Evolutionary conservation across 92 coral and sea anemone species (phyloP), one percentile per base, ranked within the genome.

Genomic region (Phenganax marumi): DNA sequence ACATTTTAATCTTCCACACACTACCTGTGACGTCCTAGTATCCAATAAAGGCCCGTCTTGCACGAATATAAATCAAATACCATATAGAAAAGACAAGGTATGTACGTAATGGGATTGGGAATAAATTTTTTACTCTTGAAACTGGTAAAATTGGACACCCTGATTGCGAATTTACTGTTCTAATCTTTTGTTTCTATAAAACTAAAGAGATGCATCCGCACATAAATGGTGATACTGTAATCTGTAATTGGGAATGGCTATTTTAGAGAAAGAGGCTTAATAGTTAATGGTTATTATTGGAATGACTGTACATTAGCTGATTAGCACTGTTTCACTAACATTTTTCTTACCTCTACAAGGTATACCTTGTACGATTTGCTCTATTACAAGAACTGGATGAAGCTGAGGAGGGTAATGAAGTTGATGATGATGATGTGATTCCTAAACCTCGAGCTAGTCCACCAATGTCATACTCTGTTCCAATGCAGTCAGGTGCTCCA

Each of bases 11-110:
- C 75, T 82, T 21, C 91, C 91, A 58, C 52, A 72, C 57, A 49
- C 77, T 12, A 70, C 88, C 8, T 91, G 93, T 69, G 93, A 88
- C 49, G 70, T 88, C 13, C 60, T 91, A 46, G 90, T 91, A 2
- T 82, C 86, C 8, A 87, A 85, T 56, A 88, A 88, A 61, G 91
- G 93, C 61, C 88, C 91, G 10, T 90, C 91, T 8, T 81, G 89
- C 54, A 78, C 88, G 7, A 85, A 85, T 81, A 84, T 90, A 43
- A 56, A 62, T 3, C 90, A 87, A 68, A 85, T 85, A 23, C 91
- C 90, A 8, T 79, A 84, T 52, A 78, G 90, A 47, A 90, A 84
- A 69, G 92, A 87, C 72, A 87, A 90, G 88, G 82, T 87, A 55
- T 26, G 84, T 16, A 22, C 26, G 10, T 26, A 50, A 33, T 39